Conservation (phyloP, 2,888 invertebrate genomes). For the Synergus laeviventris region DNA sequence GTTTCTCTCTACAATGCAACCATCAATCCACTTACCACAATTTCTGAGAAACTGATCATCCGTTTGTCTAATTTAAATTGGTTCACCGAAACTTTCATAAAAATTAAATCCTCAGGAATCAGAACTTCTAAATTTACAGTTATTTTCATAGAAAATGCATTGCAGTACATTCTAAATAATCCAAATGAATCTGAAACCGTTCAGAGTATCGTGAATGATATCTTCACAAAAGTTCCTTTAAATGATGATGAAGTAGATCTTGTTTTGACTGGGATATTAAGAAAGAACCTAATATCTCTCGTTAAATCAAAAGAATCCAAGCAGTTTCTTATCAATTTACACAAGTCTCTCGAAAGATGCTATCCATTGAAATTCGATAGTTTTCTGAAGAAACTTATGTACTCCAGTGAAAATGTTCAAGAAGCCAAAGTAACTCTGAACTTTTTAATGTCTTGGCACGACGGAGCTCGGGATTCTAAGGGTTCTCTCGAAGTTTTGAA, state of each 20-base stretch:
- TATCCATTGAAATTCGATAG: slow-evolving; percentile 86
- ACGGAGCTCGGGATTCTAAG: slow-evolving; percentile 61
- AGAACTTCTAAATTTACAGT: slow-evolving; percentile 79
- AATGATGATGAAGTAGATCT: slow-evolving; percentile 75
- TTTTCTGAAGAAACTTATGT: slow-evolving; percentile 80
- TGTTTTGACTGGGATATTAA: slow-evolving; percentile 61
- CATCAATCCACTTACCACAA: slow-evolving; percentile 74
- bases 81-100: slow-evolving; percentile 77
- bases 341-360: slow-evolving; percentile 79
- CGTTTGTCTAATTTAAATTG: slow-evolving; percentile 77
- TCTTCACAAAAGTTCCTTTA: slow-evolving; percentile 81
- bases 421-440: slow-evolving; percentile 60
- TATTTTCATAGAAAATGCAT: slow-evolving; percentile 78
- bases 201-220: slow-evolving; percentile 78
- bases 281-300: slow-evolving; percentile 35
- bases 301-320: slow-evolving; percentile 37
- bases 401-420: slow-evolving; percentile 52
- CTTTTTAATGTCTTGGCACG: slow-evolving; percentile 70
- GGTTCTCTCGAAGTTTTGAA: slow-evolving; percentile 66
- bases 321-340: slow-evolving; percentile 62
- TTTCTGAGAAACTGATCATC: slow-evolving; percentile 78
- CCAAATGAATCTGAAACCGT: slow-evolving; percentile 72
- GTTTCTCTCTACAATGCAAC: slow-evolving; percentile 85
- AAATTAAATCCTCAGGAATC: slow-evolving; percentile 78
- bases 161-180: slow-evolving; percentile 78